These are phyloP conservation scores for Crypturellus tataupa DNA, from an alignment of 2,797 vertebrate genomes.

Conservation along the genomic window DNA sequence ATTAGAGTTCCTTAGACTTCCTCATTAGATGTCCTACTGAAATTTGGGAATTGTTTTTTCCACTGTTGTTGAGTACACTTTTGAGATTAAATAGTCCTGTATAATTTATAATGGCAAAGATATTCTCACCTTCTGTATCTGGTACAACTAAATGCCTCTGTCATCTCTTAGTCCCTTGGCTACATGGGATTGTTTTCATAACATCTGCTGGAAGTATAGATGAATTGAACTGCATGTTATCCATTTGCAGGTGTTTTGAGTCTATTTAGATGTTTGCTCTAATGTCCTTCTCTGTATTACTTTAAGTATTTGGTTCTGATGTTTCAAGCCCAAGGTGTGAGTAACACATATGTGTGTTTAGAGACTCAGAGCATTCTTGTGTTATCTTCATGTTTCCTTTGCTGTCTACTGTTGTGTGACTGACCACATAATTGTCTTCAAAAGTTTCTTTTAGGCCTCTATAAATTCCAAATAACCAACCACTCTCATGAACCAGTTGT, in stretches of 20 bases:
- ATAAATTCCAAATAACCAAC: not conserved
- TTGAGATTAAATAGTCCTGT: not conserved
- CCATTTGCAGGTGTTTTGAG: not conserved
- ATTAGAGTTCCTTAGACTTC: not conserved
- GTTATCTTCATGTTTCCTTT: not conserved
- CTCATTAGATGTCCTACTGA: not conserved
- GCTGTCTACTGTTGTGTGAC: not conserved
- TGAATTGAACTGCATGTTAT: not conserved
- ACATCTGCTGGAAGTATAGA: not conserved
- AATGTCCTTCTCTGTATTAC: not conserved
- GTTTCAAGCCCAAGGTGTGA: not conserved
- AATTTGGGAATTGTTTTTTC: not conserved
- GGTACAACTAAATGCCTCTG: not conserved
- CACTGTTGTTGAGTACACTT: not conserved
- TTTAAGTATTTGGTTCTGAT: not conserved
- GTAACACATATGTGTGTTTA: not conserved
- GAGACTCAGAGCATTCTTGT: not conserved
- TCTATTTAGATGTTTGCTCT: not conserved
- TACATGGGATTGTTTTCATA: not conserved
- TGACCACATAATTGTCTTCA: not conserved
- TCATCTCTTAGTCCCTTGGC: not conserved
- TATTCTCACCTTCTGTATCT: not conserved
- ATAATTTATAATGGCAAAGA: not conserved
- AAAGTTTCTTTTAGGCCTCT: not conserved
- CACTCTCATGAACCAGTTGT: not conserved